Percentiles rank a stretch among this genome's conserved stretches.
These are phyloP conservation scores for Ceyx margarethae DNA, from an alignment of 2,113 vertebrate species.

Conservation along the genomic window DNA sequence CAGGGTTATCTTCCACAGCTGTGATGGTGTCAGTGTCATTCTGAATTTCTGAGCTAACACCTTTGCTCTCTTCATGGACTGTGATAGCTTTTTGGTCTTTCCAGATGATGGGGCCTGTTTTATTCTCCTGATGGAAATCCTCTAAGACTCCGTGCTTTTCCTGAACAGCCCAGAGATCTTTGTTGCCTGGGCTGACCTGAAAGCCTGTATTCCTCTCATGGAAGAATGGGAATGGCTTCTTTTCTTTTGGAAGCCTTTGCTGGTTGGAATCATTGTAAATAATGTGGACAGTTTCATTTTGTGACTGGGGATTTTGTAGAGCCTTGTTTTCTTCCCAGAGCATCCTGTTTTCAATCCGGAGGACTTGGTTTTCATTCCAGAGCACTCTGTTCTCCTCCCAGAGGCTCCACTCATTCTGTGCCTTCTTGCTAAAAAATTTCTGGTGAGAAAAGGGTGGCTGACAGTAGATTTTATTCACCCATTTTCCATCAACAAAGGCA, in stretches of 20 bases:
- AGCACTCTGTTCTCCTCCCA: slow-evolving; percentile 70
- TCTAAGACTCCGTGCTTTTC: slow-evolving; percentile 42
- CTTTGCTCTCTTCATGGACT: background rate
- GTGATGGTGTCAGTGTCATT: background rate
- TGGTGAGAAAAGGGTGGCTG: slow-evolving; percentile 11
- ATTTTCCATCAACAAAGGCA: slow-evolving; percentile 60
- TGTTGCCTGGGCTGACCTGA: background rate
- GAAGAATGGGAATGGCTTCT: background rate
- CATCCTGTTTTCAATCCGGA: slow-evolving; percentile 50
- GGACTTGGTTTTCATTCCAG: slow-evolving; percentile 62
- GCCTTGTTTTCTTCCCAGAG: slow-evolving; percentile 71
- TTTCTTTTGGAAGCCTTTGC: slow-evolving; percentile 15
- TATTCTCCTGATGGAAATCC: slow-evolving; percentile 38
- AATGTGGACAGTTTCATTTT: slow-evolving; percentile 17
- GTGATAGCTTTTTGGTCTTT: background rate
- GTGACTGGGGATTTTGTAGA: slow-evolving; percentile 59
- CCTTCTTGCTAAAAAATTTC: slow-evolving; percentile 34
- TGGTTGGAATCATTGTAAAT: slow-evolving; percentile 29
- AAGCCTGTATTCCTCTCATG: background rate
- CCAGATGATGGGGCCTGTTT: background rate
- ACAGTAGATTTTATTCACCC: slow-evolving; percentile 57
- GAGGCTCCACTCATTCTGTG: slow-evolving; percentile 47
- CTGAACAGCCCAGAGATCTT: background rate
- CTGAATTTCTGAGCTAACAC: background rate
- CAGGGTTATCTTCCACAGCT: background rate